phyloP scores from a whole-genome alignment of 2,888 invertebrate species.

The Rotaria socialis region DNA sequence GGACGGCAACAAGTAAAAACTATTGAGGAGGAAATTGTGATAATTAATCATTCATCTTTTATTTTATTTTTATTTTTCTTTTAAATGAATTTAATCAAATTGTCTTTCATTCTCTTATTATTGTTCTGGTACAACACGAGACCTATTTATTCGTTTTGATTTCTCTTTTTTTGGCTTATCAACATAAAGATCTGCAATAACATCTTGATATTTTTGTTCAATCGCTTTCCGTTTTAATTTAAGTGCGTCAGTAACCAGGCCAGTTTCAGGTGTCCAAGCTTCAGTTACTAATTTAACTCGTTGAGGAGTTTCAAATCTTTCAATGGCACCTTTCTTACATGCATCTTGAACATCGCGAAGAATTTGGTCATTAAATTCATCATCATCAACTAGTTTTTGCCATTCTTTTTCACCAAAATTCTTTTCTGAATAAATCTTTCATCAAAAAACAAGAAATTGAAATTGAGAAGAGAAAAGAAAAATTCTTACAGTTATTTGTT shows the following conservation, averaged over 20 bases:
- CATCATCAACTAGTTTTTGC: conserved; percentile 15
- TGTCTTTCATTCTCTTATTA: neutral
- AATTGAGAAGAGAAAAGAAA: neutral
- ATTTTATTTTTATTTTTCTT: no score
- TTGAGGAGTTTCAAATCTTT: conserved; percentile 84
- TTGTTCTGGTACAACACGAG: neutral
- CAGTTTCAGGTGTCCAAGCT: conserved; percentile 94
- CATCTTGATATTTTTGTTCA: conserved; percentile 82
- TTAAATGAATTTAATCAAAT: no score
- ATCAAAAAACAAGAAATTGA: neutral
- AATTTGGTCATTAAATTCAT: conserved; percentile 9
- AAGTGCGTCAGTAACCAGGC: conserved; percentile 92
- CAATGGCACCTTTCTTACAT: conserved; percentile 53
- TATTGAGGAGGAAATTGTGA: no score
- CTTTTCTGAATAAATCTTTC: conserved; percentile 4
- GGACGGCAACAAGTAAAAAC: neutral
- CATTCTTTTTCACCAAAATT: neutral
- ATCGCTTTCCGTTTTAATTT: conserved; percentile 94
- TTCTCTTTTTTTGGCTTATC: neutral
- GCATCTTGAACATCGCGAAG: conserved; percentile 1
- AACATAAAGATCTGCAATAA: conserved; percentile 84
- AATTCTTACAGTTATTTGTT: conserved; percentile 13
- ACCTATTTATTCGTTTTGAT: neutral
- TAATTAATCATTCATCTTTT: no score
- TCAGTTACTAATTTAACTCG: conserved; percentile 81